Evolutionary conservation across 2,113 vertebrate species (phyloP).

Genomic region (Oostethus manadensis): DNA sequence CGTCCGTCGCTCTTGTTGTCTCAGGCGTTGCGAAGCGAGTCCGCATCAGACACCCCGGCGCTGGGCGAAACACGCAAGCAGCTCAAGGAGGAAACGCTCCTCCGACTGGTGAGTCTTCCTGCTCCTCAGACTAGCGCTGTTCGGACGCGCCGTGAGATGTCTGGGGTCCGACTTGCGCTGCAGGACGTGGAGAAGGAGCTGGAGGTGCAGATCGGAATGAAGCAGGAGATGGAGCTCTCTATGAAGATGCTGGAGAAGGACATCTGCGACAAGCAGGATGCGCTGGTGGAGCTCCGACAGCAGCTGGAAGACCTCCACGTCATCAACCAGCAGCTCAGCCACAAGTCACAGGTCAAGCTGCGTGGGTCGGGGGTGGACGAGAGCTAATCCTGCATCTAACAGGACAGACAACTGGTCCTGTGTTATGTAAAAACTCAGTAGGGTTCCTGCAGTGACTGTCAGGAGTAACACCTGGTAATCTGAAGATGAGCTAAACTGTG

Average conservation of each 20-base stretch:
- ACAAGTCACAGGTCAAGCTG: conserved; percentile 86
- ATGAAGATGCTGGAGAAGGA: conserved; percentile 99
- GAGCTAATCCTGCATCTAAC: no score
- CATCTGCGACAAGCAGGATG: conserved; percentile 94
- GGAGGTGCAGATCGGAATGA: conserved; percentile 95
- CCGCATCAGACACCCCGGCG: conserved; percentile 76
- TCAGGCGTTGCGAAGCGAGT: conserved; percentile 68
- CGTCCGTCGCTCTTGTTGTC: neutral
- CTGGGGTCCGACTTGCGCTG: neutral
- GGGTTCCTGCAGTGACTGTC: no score
- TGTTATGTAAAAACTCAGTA: neutral
- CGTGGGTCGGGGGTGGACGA: neutral
- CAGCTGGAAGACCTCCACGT: conserved; percentile 90
- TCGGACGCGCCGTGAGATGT: neutral
- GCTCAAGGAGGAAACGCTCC: conserved; percentile 93
- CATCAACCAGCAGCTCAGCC: conserved; percentile 91
- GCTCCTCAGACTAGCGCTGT: neutral
- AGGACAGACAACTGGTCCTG: neutral
- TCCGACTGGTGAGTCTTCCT: conserved; percentile 80
- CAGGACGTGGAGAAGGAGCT: conserved; percentile 97
- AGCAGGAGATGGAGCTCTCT: conserved; percentile 97
- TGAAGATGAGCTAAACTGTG: no score
- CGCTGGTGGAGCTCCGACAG: conserved; percentile 87
- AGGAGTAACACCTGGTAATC: no score
- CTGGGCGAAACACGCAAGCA: conserved; percentile 89